Percentiles rank a stretch among this genome's conserved stretches.
Conservation (phyloP, 2,888 invertebrate species). For the Sphaerophoria rueppellii region DNA sequence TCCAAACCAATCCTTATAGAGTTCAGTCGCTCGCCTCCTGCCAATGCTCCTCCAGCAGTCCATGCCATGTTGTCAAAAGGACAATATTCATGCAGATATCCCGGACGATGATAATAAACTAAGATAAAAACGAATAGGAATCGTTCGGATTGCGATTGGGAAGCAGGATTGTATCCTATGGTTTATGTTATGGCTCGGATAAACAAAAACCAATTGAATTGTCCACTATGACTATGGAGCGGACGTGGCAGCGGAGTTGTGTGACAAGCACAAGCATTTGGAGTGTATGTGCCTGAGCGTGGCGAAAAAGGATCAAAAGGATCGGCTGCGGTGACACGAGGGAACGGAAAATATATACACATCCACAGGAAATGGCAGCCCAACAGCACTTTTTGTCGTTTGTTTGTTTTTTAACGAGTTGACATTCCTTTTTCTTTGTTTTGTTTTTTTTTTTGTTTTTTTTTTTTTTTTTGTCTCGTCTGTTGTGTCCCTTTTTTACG, state of each 20-base stretch:
- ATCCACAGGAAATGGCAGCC: slow-evolving; percentile 39
- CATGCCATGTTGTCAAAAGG: background rate
- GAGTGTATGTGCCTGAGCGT: slow-evolving; percentile 51
- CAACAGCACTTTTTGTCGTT: slow-evolving; percentile 36
- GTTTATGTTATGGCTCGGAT: slow-evolving; percentile 71
- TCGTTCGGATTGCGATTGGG: slow-evolving; percentile 73
- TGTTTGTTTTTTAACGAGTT: slow-evolving; percentile 60
- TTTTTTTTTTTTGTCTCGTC: slow-evolving; percentile 32
- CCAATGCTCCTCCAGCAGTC: too few species aligned
- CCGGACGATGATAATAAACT: slow-evolving; percentile 71
- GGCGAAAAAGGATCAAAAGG: slow-evolving; percentile 61
- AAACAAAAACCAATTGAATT: slow-evolving; percentile 74
- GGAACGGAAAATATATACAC: slow-evolving; percentile 41
- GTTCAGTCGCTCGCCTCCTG: too few species aligned
- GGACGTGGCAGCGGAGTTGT: slow-evolving; percentile 1
- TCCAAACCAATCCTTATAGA: slow-evolving; percentile 2
- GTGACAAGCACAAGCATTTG: background rate
- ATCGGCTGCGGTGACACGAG: background rate
- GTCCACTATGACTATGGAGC: slow-evolving; percentile 40
- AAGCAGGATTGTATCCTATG: slow-evolving; percentile 70
- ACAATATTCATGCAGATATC: slow-evolving; percentile 69
- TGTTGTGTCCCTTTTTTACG: slow-evolving; percentile 54
- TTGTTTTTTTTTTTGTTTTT: slow-evolving; percentile 25
- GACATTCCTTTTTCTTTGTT: slow-evolving; percentile 60
- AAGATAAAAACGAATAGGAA: slow-evolving; percentile 73